Percentiles rank a stretch among this genome's conserved stretches.
phyloP scores from a whole-genome alignment of 1,140 invertebrate genomes.

The Calliopsis andreniformis region DNA sequence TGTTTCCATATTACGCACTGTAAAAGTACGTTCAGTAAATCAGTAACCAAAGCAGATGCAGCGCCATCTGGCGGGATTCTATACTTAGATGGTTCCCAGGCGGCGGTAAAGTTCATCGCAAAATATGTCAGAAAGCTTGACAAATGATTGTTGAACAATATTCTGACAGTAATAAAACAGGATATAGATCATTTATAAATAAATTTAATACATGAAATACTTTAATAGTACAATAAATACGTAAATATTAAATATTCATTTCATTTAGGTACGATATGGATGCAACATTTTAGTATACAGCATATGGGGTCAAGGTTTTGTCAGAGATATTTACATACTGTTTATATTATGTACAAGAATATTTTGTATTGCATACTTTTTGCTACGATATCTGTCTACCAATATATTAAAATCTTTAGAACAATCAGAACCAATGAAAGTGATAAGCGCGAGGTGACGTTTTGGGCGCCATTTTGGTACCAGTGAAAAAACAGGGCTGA shows the following conservation, averaged over 20 bases:
- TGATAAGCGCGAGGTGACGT: slow-evolving; percentile 13
- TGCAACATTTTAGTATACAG: not conserved
- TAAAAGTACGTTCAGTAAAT: slow-evolving; percentile 1
- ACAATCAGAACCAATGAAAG: slow-evolving; percentile 24
- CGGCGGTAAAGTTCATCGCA: not conserved
- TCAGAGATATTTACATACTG: slow-evolving; percentile 23
- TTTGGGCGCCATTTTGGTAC: slow-evolving; percentile 65
- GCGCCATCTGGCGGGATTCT: slow-evolving; percentile 1
- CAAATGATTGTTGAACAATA: not conserved
- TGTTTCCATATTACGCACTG: not conserved
- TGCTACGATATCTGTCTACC: not conserved
- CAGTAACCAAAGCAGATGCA: not conserved
- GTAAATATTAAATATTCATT: slow-evolving; percentile 12
- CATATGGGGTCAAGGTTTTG: not conserved
- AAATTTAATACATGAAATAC: slow-evolving; percentile 2
- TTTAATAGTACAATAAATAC: not conserved
- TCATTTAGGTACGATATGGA: not conserved
- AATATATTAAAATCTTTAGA: slow-evolving; percentile 18
- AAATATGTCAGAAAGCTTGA: not conserved
- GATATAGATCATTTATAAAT: not conserved
- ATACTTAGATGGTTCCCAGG: not conserved
- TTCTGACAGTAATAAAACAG: not conserved
- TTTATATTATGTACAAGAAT: slow-evolving; percentile 16
- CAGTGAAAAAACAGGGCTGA: slow-evolving; percentile 79
- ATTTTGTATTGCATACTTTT: no score